These are phyloP conservation scores for Vimba vimba DNA, from an alignment of 2,113 vertebrate genomes.

Conservation along the genomic window DNA sequence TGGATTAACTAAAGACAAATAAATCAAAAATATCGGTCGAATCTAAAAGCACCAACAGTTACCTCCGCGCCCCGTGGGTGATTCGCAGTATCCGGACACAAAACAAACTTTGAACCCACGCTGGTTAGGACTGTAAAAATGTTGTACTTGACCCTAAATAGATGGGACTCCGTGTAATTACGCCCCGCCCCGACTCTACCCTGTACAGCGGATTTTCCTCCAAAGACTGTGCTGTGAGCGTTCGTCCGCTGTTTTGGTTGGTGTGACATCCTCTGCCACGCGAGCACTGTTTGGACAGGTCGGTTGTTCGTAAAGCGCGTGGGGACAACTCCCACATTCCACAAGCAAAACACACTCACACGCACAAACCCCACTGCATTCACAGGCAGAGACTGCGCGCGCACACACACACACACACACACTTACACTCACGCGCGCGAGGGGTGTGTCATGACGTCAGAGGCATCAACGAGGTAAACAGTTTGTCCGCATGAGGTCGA, in stretches of 20 bases:
- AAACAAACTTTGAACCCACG: conserved; percentile 56
- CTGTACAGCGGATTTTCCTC: conserved; percentile 63
- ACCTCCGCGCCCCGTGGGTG: not conserved
- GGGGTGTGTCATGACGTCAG: conserved; percentile 85
- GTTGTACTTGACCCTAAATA: conserved; percentile 71
- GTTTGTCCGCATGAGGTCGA: conserved; percentile 82
- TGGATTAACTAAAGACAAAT: conserved; percentile 15
- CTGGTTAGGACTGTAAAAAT: conserved; percentile 36
- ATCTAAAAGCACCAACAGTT: not conserved
- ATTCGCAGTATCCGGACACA: conserved; percentile 21
- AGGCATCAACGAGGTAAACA: conserved; percentile 82
- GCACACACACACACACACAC: conserved; percentile 18
- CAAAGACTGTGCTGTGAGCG: conserved; percentile 35
- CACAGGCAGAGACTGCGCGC: conserved; percentile 46
- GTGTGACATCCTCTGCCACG: conserved; percentile 55
- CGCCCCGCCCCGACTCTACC: conserved; percentile 67
- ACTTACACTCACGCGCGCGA: conserved; percentile 47
- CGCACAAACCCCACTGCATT: conserved; percentile 23
- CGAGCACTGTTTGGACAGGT: conserved; percentile 54
- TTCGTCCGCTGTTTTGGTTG: conserved; percentile 62
- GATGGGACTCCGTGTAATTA: conserved; percentile 64
- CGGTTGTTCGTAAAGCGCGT: conserved; percentile 58
- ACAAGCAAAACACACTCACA: conserved; percentile 39
- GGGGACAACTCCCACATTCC: conserved; percentile 61
- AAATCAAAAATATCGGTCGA: not conserved